phyloP scores from a whole-genome alignment of 2,113 vertebrate species.

The Dunckerocampus dactyliophorus region DNA sequence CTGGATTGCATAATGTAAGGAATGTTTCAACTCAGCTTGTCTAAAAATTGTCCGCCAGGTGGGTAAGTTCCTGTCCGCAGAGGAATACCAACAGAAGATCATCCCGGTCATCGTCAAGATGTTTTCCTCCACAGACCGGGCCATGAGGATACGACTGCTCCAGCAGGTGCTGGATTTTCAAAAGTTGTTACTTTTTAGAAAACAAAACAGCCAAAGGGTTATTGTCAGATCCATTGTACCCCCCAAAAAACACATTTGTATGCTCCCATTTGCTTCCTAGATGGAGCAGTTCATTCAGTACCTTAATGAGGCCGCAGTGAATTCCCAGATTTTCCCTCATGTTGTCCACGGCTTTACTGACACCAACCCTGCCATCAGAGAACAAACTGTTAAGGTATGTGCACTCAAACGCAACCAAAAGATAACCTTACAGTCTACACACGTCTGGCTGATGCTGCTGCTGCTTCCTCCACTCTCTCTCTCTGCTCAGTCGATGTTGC shows the following conservation, averaged over 20 bases:
- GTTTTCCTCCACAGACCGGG: constrained; percentile 90
- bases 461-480: no score
- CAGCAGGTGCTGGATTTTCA: constrained; percentile 77
- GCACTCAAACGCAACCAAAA: not conserved
- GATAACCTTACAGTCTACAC: not conserved
- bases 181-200: not conserved
- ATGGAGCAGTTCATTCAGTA: constrained; percentile 95
- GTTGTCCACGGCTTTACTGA: constrained; percentile 90
- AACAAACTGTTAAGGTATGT: constrained; percentile 89
- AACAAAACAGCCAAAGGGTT: not conserved
- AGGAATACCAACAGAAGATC: constrained; percentile 91
- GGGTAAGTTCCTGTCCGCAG: constrained; percentile 82
- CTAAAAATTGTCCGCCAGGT: constrained; percentile 66
- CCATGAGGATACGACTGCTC: constrained; percentile 88
- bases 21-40: not conserved
- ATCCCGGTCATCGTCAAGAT: constrained; percentile 91
- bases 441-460: not conserved
- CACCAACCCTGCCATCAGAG: constrained; percentile 90
- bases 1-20: not conserved
- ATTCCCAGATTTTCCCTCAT: constrained; percentile 90
- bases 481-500: constrained; percentile 81
- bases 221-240: not conserved
- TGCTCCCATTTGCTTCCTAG: constrained; percentile 51
- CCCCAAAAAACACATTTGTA: not conserved
- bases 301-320: constrained; percentile 86